phyloP scores from a whole-genome alignment of 2,113 vertebrate genomes.

The Tonatia bakeri region DNA sequence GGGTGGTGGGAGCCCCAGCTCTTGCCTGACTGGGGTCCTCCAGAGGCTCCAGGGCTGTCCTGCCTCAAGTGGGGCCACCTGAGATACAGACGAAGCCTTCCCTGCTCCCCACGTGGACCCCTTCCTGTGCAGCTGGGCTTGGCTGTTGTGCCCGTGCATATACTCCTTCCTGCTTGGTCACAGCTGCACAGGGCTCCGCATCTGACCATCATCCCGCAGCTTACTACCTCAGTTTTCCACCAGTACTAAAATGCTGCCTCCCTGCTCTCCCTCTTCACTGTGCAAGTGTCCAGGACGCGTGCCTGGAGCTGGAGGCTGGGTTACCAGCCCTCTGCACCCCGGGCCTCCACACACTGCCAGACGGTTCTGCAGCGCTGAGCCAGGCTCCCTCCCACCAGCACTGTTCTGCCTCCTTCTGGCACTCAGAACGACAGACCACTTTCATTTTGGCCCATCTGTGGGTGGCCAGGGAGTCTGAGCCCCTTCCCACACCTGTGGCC shows the following conservation, averaged over 20 bases:
- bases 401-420: neutral
- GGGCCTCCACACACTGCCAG: neutral
- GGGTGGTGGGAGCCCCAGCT: neutral
- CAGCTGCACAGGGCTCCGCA: accelerated
- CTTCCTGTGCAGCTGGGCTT: neutral
- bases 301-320: neutral
- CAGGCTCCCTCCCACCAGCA: neutral
- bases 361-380: neutral
- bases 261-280: neutral
- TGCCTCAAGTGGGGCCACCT: neutral
- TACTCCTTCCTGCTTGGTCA: neutral
- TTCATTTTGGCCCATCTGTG: neutral
- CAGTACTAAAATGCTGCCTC: neutral
- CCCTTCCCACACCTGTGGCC: neutral
- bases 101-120: neutral
- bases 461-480: neutral
- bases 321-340: neutral
- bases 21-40: neutral
- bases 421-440: neutral
- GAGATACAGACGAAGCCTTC: accelerated
- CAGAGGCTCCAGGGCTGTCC: neutral
- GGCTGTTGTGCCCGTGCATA: accelerated
- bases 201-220: neutral
- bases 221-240: neutral
- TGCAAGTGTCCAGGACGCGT: neutral